phyloP scores from a whole-genome alignment of 2,113 vertebrate genomes.

The Trachemys scripta region DNA sequence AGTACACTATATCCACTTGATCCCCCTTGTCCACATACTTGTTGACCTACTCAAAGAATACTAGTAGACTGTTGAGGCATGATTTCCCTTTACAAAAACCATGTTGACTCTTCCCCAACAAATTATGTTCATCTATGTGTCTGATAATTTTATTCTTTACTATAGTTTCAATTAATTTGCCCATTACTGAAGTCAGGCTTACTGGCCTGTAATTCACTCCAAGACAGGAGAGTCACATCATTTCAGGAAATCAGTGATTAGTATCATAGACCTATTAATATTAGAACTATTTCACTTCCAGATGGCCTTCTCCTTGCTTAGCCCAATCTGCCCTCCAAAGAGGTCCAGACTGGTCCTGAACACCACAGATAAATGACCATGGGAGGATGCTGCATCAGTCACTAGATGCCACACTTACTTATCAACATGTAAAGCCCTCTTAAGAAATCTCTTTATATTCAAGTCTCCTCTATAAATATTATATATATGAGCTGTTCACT shows the following conservation, averaged over 20 bases:
- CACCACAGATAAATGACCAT: not conserved
- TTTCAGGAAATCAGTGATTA: not conserved
- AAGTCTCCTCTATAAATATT: not conserved
- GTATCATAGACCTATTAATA: not conserved
- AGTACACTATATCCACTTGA: too few species aligned
- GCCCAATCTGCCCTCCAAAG: not conserved
- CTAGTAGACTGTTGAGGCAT: too few species aligned
- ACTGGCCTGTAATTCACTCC: not conserved
- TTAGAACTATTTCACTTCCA: not conserved
- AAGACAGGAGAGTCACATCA: not conserved
- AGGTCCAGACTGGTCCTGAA: not conserved
- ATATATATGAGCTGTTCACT: not conserved
- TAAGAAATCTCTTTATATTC: not conserved
- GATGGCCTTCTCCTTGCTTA: not conserved
- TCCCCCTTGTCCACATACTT: too few species aligned
- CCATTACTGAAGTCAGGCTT: too few species aligned
- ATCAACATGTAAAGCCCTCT: not conserved
- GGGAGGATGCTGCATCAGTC: not conserved
- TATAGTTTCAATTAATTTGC: too few species aligned
- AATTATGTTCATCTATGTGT: too few species aligned
- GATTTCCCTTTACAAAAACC: too few species aligned
- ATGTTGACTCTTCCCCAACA: too few species aligned
- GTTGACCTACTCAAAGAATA: too few species aligned
- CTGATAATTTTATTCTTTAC: too few species aligned
- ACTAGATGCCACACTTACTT: not conserved